Evolutionary conservation across 2,797 vertebrate species (phyloP), one percentile per base, ranked within the genome.

Genomic region (Morelia viridis): DNA sequence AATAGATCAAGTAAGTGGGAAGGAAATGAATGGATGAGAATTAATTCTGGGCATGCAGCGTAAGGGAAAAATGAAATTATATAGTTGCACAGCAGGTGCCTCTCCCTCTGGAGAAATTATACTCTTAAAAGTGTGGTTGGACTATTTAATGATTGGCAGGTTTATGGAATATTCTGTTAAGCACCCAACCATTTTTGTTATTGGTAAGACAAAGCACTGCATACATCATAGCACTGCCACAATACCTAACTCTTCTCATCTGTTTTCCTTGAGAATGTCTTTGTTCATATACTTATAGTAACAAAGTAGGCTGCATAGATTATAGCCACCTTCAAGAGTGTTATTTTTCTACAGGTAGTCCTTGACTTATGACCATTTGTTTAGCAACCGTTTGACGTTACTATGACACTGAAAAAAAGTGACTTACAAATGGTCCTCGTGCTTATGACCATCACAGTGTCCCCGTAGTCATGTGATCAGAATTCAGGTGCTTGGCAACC

Each of bases 91-190:
- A 92, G 93, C 93, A 92, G 88, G 91, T 88, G 60, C 89, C 53
- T 60, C 50, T 87, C 85, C 88, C 85, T 84, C 91, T 87, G 91
- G 88, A 91, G 91, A 93, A 93, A 91, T 93, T 91, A 87, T 60
- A 65, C 88, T 84, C 85, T 93, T 91, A 92, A 92, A 93, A 87
- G 85, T 93, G 88, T 85, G 60, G 88, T 84, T 93, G 85, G 88
- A 91, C 88, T 83, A 35, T 87, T 93, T 92, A 92, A 87, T 92
- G 91, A 89, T 93, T 93, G 91, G 85, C 93, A 92, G 88, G 68
- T 93, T 93, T 87, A 93, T 93, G 88, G 89, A 90, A 92, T 93
- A 90, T 35, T 83, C 91, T 90, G 85, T 92, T 92, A 92, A 92
- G 68, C 71, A 92, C 19, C 68, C 60, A 84, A 64, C 56, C 92